phyloP scores from a whole-genome alignment of 2,113 vertebrate genomes.

The Epinephelus moara region DNA sequence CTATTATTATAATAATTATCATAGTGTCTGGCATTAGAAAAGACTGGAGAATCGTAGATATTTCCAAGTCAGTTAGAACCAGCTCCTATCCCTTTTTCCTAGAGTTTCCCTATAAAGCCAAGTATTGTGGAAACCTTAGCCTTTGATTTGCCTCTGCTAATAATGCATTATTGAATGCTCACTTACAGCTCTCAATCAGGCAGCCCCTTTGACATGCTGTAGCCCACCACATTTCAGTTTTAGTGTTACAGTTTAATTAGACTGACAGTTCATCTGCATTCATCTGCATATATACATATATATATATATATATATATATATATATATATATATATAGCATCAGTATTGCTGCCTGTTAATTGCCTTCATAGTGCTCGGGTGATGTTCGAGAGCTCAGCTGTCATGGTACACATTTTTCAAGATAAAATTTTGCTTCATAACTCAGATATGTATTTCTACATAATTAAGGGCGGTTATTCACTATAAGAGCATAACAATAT shows the following conservation, averaged over 20 bases:
- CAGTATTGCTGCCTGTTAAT: conserved; percentile 28
- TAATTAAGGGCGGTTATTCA: conserved; percentile 5
- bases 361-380: not conserved
- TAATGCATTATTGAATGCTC: conserved; percentile 9
- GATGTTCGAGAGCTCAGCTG: not conserved
- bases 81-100: not conserved
- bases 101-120: not conserved
- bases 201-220: not conserved
- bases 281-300: no score
- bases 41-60: no score
- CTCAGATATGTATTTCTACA: not conserved
- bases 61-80: no score
- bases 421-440: conserved; percentile 12
- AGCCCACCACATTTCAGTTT: not conserved
- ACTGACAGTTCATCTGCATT: conserved; percentile 7
- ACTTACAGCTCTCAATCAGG: not conserved
- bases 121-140: not conserved
- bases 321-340: no score
- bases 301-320: no score
- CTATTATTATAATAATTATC: no score
- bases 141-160: not conserved
- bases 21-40: no score
- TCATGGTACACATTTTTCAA: conserved; percentile 12
- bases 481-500: conserved; percentile 23
- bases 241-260: conserved; percentile 18